Evolutionary conservation across 2,888 invertebrate species (phyloP).

Genomic region (Ashinkailepas kermadecensis): DNA sequence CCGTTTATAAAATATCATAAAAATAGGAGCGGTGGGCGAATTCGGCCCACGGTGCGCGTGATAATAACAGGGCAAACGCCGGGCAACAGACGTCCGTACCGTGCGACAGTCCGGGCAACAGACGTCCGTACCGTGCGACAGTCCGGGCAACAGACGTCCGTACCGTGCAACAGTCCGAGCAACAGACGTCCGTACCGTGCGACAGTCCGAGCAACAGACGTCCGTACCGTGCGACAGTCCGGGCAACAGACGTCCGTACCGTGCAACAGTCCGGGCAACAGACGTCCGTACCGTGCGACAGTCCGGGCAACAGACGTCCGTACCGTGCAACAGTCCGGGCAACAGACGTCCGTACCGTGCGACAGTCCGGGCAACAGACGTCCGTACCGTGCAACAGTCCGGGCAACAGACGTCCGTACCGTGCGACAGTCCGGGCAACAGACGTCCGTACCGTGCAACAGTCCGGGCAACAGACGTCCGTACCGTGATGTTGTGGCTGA

Average conservation of each 20-base stretch:
- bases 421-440: not conserved
- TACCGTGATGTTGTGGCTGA: constrained; percentile 44
- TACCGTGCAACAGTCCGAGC: too few relatives aligned
- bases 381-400: not conserved
- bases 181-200: constrained; percentile 34
- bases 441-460: not conserved
- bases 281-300: constrained; percentile 34
- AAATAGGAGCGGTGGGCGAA: too few relatives aligned
- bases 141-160: too few relatives aligned
- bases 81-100: constrained; percentile 30
- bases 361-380: not conserved
- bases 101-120: too few relatives aligned
- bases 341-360: too few relatives aligned
- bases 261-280: too few relatives aligned
- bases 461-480: constrained; percentile 6
- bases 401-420: too few relatives aligned
- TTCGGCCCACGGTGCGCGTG: too few relatives aligned
- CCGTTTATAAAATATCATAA: too few relatives aligned
- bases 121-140: constrained; percentile 34
- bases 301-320: too few relatives aligned
- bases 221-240: constrained; percentile 34
- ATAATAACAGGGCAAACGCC: not conserved
- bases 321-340: constrained; percentile 33
- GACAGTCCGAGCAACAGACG: too few relatives aligned
- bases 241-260: constrained; percentile 34